Evolutionary conservation across 2,113 vertebrate species (phyloP), one percentile per base, ranked within the genome.

Genomic region (Zosterops pallidus): DNA sequence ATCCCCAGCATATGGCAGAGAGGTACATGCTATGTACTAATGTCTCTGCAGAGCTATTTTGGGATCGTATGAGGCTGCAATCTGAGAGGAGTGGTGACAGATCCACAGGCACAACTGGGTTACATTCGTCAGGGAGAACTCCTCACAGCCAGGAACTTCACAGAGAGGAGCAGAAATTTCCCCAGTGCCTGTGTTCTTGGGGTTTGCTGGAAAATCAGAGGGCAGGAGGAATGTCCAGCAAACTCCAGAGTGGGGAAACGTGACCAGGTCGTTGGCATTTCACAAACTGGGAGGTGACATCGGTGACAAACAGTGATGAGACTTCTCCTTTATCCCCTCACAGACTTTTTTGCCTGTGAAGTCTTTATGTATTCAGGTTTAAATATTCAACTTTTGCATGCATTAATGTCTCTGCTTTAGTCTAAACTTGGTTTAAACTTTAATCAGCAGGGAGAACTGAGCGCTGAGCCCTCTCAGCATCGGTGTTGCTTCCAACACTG

Each of bases 21-120:
- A 92, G 90, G 93, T 96, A 91, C 80, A 95, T 88, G 94, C 83
- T 86, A 88, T 83, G 95, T 14, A 96, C 95, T 95, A 78, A 95
- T 96, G 92, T 81, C 94, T 94, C 91, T 87, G 65, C 92, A 80
- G 91, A 65, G 92, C 96, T 97, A 97, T 97, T 97, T 97, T 96
- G 93, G 94, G 96, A 56, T 39, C 74, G 2, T 80, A 86, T 76
- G 96, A 96, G 96, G 83, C 95, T 97, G 97, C 92, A 97, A 94
- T 93, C 91, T 28, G 96, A 97, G 97, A 57, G 65, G 92, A 79
- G 92, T 86, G 94, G 62, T 97, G 96, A 97, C 97, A 97, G 96
- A 97, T 91, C 37, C 91, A 62, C 94, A 78, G 82, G 92, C 96
- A 94, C 96, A 97, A 97, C 96, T 97, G 96, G 96, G 91, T 94